Evolutionary conservation across 1,140 invertebrate species (phyloP).

Genomic region (Gryllus bimaculatus): DNA sequence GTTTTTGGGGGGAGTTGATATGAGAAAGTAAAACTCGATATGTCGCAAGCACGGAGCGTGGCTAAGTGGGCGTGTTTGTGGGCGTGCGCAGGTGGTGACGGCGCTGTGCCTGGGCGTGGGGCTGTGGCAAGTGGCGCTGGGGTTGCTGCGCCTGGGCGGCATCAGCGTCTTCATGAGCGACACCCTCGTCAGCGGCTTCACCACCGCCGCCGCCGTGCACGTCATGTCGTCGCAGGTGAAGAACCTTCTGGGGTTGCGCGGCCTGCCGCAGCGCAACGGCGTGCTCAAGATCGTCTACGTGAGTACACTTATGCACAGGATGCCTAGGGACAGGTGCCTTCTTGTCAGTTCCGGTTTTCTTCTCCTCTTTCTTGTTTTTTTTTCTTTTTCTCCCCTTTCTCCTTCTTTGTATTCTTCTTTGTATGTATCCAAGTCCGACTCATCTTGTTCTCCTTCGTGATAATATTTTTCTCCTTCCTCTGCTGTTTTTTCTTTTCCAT

Average conservation of each 20-base stretch:
- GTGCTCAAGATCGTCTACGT: constrained; percentile 34
- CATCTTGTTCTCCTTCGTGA: background rate
- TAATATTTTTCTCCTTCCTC: background rate
- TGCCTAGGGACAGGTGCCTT: too few relatives aligned
- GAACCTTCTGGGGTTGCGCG: constrained; percentile 39
- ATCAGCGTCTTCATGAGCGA: constrained; percentile 45
- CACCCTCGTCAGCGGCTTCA: constrained; percentile 47
- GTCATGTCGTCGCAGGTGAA: constrained; percentile 47
- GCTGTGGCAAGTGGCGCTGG: constrained; percentile 29
- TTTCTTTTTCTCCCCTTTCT: background rate
- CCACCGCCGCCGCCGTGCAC: constrained; percentile 46
- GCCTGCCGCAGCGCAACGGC: constrained; percentile 20
- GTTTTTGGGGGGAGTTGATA: too few relatives aligned
- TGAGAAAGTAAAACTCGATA: too few relatives aligned
- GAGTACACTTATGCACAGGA: constrained; percentile 24
- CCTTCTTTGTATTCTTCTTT: background rate
- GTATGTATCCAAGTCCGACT: background rate
- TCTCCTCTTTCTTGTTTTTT: background rate
- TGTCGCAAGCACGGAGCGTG: too few relatives aligned
- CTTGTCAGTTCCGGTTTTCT: background rate
- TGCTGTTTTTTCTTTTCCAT: background rate
- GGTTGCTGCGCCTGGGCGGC: constrained; percentile 31
- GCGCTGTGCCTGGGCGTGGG: constrained; percentile 31
- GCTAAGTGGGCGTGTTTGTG: too few relatives aligned
- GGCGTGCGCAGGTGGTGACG: constrained; percentile 28